Base-by-base conservation (phyloP, 1,140 invertebrate species). In the Drosophila mayri region DNA sequence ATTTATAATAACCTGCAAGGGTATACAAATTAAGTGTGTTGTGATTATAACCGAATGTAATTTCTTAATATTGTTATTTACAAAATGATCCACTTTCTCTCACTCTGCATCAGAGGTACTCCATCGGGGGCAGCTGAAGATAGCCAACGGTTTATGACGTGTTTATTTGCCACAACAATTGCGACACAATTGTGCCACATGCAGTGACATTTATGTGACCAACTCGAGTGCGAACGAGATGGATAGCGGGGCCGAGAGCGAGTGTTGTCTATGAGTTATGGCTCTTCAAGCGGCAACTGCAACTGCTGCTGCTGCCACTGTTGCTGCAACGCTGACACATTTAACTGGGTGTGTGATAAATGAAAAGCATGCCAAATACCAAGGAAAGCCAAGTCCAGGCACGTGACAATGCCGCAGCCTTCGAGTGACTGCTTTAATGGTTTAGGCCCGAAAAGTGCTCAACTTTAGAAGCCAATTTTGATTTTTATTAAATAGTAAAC, bases 141-240 rank as follows among this genome's bases (percentile, higher is more conserved):
- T 66, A 37, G 60, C 65, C 40, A 49, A 28, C 60, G 64, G 79
- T 65, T 76, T 79, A 60, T 85, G 77, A 68, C 58, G 61, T 83
- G 67, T 79, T 84, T 84, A 73, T 67, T 71, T 70, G 52, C 75
- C 66, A 65, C 76, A 73, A 72, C 71, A 73, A 70, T 73, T 83
- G 83, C 79, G 66, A 82, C 82, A 86, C 65, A 79, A 82, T 79
- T 81, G 65, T 82, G 83, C 82, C 83, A 87, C 82, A 87, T 86
- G 75, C 83, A 82, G 70, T 76, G 79, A 86, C 83, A 86, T 79
- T 81, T 87, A 86, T 86, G 79, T 76, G 68, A 82, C 82, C 81
- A 81, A 78, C 72, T 71, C 32, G 50, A 71, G 32, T 43, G 49
- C 43, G 65, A 57, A 43, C 18, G 41, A 54, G 50, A 64, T 22